Evolutionary conservation across 2,888 invertebrate species (phyloP).

Genomic region (Latrodectus elegans): DNA sequence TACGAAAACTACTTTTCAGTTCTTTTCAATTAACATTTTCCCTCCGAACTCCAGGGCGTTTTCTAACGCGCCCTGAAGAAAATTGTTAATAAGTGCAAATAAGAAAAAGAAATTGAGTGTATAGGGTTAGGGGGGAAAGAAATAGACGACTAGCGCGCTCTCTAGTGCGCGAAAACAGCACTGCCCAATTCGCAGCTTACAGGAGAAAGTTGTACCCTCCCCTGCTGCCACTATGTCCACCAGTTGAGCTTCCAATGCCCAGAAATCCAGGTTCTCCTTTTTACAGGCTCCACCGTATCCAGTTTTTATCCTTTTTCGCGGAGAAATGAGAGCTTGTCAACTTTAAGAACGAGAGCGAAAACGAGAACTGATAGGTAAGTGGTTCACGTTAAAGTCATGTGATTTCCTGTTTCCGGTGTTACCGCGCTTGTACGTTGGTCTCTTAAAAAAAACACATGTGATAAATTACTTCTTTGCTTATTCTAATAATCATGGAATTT

Average conservation of each 20-base stretch:
- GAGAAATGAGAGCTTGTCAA: conserved; percentile 26
- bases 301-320: not conserved
- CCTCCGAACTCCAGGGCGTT: not conserved
- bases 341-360: conserved; percentile 6
- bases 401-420: not conserved
- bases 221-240: conserved; percentile 38
- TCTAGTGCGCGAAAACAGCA: conserved; percentile 19
- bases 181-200: not conserved
- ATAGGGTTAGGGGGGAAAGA: not conserved
- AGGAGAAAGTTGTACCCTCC: conserved; percentile 29
- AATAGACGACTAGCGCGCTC: conserved; percentile 50
- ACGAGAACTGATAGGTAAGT: conserved; percentile 3
- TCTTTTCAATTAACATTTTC: conserved; percentile 1
- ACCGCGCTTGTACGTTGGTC: no score
- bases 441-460: no score
- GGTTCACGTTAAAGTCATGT: not conserved
- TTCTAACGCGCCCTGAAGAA: not conserved
- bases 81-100: not conserved
- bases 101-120: conserved; percentile 15
- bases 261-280: conserved; percentile 66
- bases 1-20: not conserved
- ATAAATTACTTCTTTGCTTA: no score
- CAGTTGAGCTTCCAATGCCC: conserved; percentile 67
- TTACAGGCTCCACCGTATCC: conserved; percentile 34
- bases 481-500: no score